Evolutionary conservation across 2,797 vertebrate species (phyloP), one percentile per base, ranked within the genome.

Genomic region (Sebastes vulpes): DNA sequence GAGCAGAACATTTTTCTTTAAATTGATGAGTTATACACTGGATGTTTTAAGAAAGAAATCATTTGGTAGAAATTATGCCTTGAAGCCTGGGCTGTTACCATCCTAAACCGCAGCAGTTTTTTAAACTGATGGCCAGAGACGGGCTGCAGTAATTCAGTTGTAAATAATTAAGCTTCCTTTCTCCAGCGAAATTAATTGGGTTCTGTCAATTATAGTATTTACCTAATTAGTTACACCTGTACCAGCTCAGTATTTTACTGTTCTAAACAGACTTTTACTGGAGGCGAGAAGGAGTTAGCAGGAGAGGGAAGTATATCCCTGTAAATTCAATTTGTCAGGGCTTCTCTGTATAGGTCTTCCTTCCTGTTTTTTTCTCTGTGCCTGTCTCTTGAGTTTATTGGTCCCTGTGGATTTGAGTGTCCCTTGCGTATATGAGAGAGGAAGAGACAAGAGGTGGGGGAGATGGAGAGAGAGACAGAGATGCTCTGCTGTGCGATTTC

Each of bases 161-260:
- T 90, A 89, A 90, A 93, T 91, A 88, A 90, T 87, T 88, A 65
- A 88, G 75, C 56, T 60, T 81, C 52, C 54, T 84, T 86, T 86
- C 84, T 90, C 63, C 35, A 18, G 60, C 48, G 6, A 88, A 89
- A 92, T 83, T 72, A 91, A 92, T 91, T 87, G 78, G 60, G 73
- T 65, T 75, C 79, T 90, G 91, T 91, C 82, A 90, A 75, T 84
- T 89, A 63, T 42, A 28, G 67, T 87, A 89, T 90, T 92, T 88
- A 79, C 69, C 72, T 87, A 85, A 89, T 91, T 86, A 82, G 87
- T 83, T 88, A 70, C 74, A 90, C 69, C 90, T 89, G 75, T 69
- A 84, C 31, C 6, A 3, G 61, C 58, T 75, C 65, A 18, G 59
- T 85, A 77, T 78, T 84, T 88, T 72, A 87, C 64, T 71, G 42